Base-by-base conservation (phyloP, 1,140 invertebrate genomes). In the Camponotus pennsylvanicus region DNA sequence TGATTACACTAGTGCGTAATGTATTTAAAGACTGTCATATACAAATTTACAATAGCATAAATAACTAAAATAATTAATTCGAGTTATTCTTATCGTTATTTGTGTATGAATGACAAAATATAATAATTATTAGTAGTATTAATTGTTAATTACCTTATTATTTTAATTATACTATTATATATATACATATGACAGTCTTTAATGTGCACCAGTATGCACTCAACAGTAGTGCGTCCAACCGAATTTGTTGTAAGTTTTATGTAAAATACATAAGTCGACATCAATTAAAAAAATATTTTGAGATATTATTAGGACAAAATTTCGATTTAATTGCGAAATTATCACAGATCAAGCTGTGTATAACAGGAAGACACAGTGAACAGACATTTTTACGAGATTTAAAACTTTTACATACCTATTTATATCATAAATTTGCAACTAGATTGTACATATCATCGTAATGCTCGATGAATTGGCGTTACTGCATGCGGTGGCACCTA, bases 311-410 rank as follows among this genome's bases (percentile, higher is more conserved):
- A 59, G 45, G 45, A 49, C 0, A 13, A 34, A 73, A 73, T 34
- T 32, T 57, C 13, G 6, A 59, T 86, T 52, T 15, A 76, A 86
- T 57, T 21, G 15, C 37, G 80, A 89, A 91, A 91, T 90, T 92
- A 94, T 94, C 93, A 94, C 93, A 94, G 93, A 93, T 92, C 79
- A 89, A 89, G 88, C 89, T 93, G 91, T 91, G 88, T 92, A 86
- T 91, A 75, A 90, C 73, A 86, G 93, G 94, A 94, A 94, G 93
- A 94, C 93, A 92, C 89, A 92, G 88, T 93, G 92, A 93, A 86
- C 77, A 86, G 86, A 88, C 80, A 75, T 78, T 89, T 90, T 69
- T 69, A 85, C 49, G 45, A 85, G 32, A 82, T 64, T 71, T 82
- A 59, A 45, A 71, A 83, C 57, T 89, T 82, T 83, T 66, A 77